Conservation (phyloP, 2,113 vertebrate genomes). For the Aythya baeri region DNA sequence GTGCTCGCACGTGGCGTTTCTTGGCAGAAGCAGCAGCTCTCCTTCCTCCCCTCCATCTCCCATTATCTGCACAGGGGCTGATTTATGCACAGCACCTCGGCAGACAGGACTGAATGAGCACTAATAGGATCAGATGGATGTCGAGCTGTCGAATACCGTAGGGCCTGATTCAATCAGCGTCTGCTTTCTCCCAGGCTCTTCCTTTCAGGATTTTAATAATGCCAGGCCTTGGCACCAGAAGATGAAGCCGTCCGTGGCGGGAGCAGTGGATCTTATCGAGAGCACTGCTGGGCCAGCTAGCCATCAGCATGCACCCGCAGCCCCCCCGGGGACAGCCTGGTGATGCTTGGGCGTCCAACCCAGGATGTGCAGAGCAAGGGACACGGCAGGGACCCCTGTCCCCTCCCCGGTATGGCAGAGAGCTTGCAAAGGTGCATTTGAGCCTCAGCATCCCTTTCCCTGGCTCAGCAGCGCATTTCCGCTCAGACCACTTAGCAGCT, state of each 20-base stretch:
- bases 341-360: neutral
- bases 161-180: slow-evolving; percentile 47
- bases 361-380: neutral
- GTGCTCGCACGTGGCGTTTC: neutral
- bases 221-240: slow-evolving; percentile 50
- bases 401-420: accelerated
- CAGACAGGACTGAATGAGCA: slow-evolving; percentile 32
- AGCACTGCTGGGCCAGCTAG: accelerated
- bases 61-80: slow-evolving; percentile 1
- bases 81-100: slow-evolving; percentile 44
- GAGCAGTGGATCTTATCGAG: neutral
- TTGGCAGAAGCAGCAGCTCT: neutral
- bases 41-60: neutral
- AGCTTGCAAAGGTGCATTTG: neutral
- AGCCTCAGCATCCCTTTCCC: accelerated
- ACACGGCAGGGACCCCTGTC: accelerated
- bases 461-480: neutral
- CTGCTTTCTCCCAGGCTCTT: slow-evolving; percentile 47
- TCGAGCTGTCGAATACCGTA: slow-evolving; percentile 46
- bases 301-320: neutral
- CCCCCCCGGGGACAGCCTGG: accelerated
- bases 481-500: neutral
- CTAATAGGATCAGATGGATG: slow-evolving; percentile 68
- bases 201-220: slow-evolving; percentile 66
- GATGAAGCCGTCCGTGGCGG: neutral